Base-by-base conservation (phyloP, 2,113 vertebrate genomes). In the Globicephala melas region DNA sequence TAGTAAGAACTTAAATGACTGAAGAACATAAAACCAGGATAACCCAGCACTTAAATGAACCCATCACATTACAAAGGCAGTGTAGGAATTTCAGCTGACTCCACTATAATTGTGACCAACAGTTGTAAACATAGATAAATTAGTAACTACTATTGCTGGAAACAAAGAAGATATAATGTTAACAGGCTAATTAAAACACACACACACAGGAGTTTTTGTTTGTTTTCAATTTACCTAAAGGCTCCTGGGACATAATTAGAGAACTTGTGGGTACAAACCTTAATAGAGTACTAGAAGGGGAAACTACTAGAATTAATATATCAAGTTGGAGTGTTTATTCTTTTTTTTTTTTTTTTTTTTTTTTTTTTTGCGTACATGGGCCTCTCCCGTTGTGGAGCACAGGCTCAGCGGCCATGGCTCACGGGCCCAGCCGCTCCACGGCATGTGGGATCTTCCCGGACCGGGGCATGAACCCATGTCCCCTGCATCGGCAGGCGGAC, bases 41-140 rank as follows among this genome's bases (percentile, higher is more conserved):
- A 60, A 67, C 14, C 23, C 2, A n/a, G 33, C 31, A 53, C 2
- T 0, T 17, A 28, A 93, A 26, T 41, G 18, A 83, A 17, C 15
- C 74, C 33, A 44, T 14, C 28, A 14, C 15, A 58, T 83, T 63
- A 60, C 41, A n/a, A 47, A 77, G 81, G 9, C 2, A 33, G 1
- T 11, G 67, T 6, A 33, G 15, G 10, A 15, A 60, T 21, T 38
- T 60, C 60, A 36, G 28, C 26, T 41, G 18, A 23, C n/a, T 26
- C 9, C 55, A n/a, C 2, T 2, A 15, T 41, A 26, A 67, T 4
- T 58, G 50, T 14, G 33, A 38, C 6, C 41, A 91, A 18, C 38
- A 95, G 55, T 47, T 98, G 65, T 76, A 95, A 95, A 96, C 63
- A n/a, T 2, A 80, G 41, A 88, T 73, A 92, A 94, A 94, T 91